These are phyloP conservation scores for Rhynchotus rufescens DNA, from an alignment of 2,797 vertebrate species.

Conservation along the genomic window DNA sequence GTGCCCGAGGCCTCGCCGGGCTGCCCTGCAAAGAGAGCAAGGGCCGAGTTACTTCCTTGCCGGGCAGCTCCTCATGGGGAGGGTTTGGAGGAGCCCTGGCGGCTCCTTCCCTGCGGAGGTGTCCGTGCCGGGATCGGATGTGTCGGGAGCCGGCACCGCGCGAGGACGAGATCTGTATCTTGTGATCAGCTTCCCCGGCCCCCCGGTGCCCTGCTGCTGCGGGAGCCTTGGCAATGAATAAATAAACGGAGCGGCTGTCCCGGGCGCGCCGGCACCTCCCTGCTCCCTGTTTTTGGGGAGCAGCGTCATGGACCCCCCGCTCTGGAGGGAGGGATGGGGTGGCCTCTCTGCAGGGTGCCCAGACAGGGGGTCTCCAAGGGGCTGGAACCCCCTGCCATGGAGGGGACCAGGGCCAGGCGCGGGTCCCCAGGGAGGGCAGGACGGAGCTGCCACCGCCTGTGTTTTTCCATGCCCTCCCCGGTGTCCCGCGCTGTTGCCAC, in stretches of 20 bases:
- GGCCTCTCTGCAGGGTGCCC: no score
- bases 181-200: neutral
- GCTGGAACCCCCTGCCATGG: no score
- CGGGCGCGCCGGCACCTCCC: neutral
- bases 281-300: no score
- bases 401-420: no score
- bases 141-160: neutral
- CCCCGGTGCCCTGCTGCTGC: neutral
- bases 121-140: neutral
- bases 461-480: no score
- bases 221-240: neutral
- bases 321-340: no score
- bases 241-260: neutral
- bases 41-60: conserved; percentile 61
- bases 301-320: no score
- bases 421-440: no score
- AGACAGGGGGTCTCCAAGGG: no score
- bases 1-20: conserved; percentile 51
- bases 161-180: neutral
- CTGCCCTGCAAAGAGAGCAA: conserved; percentile 28
- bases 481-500: no score
- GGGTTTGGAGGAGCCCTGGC: neutral
- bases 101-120: neutral
- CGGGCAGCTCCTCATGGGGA: neutral
- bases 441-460: no score